A percentile compares a stretch with the other conserved stretches of the same genome.
Conservation (phyloP, 2,888 invertebrate species). For the Netelia fuscicornis region DNA sequence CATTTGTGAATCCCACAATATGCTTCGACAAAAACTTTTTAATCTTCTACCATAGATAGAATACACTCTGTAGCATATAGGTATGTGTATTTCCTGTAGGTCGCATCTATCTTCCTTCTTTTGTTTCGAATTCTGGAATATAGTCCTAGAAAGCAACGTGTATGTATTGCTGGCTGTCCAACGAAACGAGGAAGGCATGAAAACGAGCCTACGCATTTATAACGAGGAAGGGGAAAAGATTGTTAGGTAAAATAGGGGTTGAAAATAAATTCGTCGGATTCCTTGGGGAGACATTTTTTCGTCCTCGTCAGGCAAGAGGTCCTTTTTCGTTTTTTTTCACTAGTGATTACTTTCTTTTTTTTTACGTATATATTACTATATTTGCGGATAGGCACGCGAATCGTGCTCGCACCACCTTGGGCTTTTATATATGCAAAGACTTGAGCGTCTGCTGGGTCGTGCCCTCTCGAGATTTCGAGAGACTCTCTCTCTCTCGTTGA, state of each 20-base stretch:
- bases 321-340: conserved; percentile 39
- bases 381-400: conserved; percentile 45
- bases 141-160: conserved; percentile 56
- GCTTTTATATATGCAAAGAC: conserved; percentile 55
- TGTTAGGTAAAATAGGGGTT: conserved; percentile 20
- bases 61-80: conserved; percentile 29
- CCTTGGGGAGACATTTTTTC: conserved; percentile 27
- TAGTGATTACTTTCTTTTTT: conserved; percentile 45
- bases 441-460: conserved; percentile 42
- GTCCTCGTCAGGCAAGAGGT: conserved; percentile 26
- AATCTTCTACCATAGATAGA: conserved; percentile 74
- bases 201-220: conserved; percentile 71
- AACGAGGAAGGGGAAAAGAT: conserved; percentile 31
- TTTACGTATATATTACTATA: conserved; percentile 31
- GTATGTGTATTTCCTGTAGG: not conserved
- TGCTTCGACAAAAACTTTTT: conserved; percentile 77
- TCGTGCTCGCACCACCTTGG: conserved; percentile 38
- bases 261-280: conserved; percentile 50
- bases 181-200: conserved; percentile 8
- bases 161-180: conserved; percentile 49
- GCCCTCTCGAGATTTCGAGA: conserved; percentile 65
- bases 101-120: conserved; percentile 8
- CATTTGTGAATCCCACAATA: not conserved
- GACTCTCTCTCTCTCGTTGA: conserved; percentile 42
- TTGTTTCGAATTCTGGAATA: conserved; percentile 31